Evolutionary conservation across 1,140 invertebrate species (phyloP), one percentile per base, ranked within the genome.

Genomic region (Ostrea edulis): DNA sequence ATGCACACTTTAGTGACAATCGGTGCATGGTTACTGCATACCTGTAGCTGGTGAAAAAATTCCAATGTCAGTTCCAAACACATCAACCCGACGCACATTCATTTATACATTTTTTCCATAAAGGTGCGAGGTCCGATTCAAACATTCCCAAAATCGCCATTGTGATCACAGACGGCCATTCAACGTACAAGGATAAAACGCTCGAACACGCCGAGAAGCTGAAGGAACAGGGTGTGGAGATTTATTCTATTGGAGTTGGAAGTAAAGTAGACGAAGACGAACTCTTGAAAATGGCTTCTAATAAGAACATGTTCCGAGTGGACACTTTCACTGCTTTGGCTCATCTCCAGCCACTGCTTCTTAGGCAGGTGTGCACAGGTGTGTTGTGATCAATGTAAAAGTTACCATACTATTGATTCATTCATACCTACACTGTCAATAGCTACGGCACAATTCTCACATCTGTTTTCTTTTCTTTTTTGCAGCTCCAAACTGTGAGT

Each of bases 231-330:
- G 91, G 92, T 7, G 89, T 93, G 55, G 92, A 87, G 12, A 89
- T 93, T 20, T 92, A 92, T 77, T 82, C 91, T 17, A 89, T 93
- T 65, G 92, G 92, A 7, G 90, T 93, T 17, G 92, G 92, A 8
- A 25, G 44, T n/a, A 68, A 85, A 12, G 65, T 88, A 17, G 82
- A 90, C 12, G 53, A 85, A 17, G 35, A 52, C 22, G 92, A 92
- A 65, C 87, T 92, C 1, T 87, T 90, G 35, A 58, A 84, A 22
- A 90, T 92, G 44, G 91, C 91, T 77, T 89, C 89, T 5, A 90
- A 85, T 22, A 62, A 90, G 17, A 88, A 92, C 86, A 89, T 92
- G 20, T 91, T 91, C 77, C 62, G 86, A 53, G 90, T 90, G 35
- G 87, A 58, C 35, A 90, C 88, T 85, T 92, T 90, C 53, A 88